These are phyloP conservation scores for Drosophila insularis DNA, from an alignment of 1,140 invertebrate genomes.

Conservation along the genomic window DNA sequence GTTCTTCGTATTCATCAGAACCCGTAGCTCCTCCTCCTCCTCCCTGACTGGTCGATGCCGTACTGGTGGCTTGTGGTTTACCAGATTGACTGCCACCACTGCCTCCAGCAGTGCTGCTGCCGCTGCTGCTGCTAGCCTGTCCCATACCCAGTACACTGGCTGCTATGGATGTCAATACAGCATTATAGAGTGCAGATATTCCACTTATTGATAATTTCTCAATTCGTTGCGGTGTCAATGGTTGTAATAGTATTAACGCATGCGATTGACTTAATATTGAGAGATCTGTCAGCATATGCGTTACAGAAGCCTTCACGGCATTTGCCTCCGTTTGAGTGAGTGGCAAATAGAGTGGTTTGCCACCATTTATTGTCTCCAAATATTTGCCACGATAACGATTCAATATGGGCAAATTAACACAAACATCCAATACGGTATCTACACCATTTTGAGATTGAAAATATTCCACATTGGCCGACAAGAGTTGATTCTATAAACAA, in stretches of 20 bases:
- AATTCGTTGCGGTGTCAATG: slow-evolving; percentile 90
- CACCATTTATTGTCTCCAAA: slow-evolving; percentile 62
- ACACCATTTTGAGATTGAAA: slow-evolving; percentile 82
- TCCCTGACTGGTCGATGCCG: slow-evolving; percentile 23
- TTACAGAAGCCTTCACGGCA: slow-evolving; percentile 72
- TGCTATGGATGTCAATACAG: slow-evolving; percentile 87
- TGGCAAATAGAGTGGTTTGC: slow-evolving; percentile 74
- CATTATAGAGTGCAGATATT: slow-evolving; percentile 90
- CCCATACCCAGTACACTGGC: slow-evolving; percentile 83
- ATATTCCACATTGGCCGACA: slow-evolving; percentile 84
- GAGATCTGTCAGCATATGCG: slow-evolving; percentile 91
- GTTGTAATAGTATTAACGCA: slow-evolving; percentile 91
- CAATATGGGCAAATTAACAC: slow-evolving; percentile 67
- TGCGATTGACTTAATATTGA: slow-evolving; percentile 91
- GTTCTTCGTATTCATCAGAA: slow-evolving; percentile 73
- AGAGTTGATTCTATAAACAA: slow-evolving; percentile 83
- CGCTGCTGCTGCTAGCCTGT: slow-evolving; percentile 57
- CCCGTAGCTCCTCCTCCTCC: slow-evolving; percentile 52
- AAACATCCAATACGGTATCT: slow-evolving; percentile 74
- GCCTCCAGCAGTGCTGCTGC: slow-evolving; percentile 33
- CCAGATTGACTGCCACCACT: slow-evolving; percentile 28
- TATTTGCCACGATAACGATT: slow-evolving; percentile 76
- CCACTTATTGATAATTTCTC: slow-evolving; percentile 90
- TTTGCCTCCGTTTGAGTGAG: slow-evolving; percentile 70
- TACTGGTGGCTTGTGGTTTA: slow-evolving; percentile 42